Percentiles rank a stretch among this genome's conserved stretches.
phyloP scores from a whole-genome alignment of 2,113 vertebrate species.

The Oncorhynchus masou region DNA sequence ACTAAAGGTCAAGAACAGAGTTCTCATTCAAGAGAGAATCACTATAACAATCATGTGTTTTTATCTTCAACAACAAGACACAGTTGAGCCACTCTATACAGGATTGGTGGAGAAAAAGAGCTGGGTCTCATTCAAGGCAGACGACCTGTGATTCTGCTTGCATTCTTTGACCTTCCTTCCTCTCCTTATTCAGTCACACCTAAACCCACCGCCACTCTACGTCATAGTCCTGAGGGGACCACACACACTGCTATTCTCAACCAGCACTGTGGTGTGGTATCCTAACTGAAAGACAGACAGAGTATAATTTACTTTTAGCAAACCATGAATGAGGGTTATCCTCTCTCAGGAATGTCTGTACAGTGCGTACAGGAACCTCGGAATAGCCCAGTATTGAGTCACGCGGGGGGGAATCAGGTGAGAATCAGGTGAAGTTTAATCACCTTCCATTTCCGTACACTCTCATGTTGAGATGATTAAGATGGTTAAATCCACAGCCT shows the following conservation, averaged over 20 bases:
- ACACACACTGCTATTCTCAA: conserved; percentile 14
- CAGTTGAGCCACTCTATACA: neutral
- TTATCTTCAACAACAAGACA: neutral
- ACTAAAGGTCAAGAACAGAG: conserved; percentile 12
- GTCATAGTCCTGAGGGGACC: conserved; percentile 1
- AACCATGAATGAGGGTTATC: neutral
- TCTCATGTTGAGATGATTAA: neutral
- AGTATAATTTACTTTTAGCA: neutral
- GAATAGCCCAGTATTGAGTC: neutral
- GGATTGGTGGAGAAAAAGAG: neutral
- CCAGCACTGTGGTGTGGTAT: conserved; percentile 17
- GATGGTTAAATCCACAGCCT: conserved; percentile 6
- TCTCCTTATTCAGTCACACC: conserved; percentile 10
- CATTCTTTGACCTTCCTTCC: conserved; percentile 5
- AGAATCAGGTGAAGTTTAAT: neutral
- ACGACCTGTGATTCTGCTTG: neutral
- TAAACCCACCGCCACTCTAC: neutral
- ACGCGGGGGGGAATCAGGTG: neutral
- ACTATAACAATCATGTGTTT: neutral
- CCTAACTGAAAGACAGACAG: conserved; percentile 15
- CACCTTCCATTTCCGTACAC: neutral
- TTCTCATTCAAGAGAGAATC: neutral
- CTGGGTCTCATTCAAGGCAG: neutral
- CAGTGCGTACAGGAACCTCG: neutral
- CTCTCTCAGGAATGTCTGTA: neutral